phyloP scores from a whole-genome alignment of 2,888 invertebrate genomes.

The Protodeltote pygarga region DNA sequence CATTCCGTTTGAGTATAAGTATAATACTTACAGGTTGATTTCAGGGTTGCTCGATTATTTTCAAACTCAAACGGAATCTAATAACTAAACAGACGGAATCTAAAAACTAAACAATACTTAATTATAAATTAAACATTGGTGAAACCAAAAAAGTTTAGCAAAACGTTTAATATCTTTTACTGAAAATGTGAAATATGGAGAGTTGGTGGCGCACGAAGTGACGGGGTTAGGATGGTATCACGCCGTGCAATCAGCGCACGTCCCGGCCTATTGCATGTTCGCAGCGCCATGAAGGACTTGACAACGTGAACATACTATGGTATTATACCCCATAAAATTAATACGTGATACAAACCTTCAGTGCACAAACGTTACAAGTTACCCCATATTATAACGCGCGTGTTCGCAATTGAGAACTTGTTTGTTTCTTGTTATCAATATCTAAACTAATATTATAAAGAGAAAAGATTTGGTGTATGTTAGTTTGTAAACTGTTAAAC shows the following conservation, averaged over 20 bases:
- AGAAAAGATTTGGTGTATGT: no score
- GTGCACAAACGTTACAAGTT: conserved; percentile 12
- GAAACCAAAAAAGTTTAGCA: conserved; percentile 14
- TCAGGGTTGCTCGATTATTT: no score
- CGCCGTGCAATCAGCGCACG: conserved; percentile 58
- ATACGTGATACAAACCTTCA: conserved; percentile 34
- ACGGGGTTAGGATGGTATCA: conserved; percentile 45
- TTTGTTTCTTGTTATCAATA: conserved; percentile 1
- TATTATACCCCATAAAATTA: conserved; percentile 39
- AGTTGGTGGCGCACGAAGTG: conserved; percentile 31
- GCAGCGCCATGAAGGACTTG: conserved; percentile 37
- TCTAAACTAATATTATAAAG: no score
- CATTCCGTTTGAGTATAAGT: no score
- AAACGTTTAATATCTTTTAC: conserved; percentile 18
- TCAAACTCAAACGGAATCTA: no score
- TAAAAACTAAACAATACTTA: conserved; percentile 11
- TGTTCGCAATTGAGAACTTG: not conserved
- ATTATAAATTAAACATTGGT: conserved; percentile 22
- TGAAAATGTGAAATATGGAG: conserved; percentile 37
- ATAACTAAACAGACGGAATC: no score
- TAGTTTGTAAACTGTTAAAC: no score
- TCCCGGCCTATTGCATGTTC: conserved; percentile 55
- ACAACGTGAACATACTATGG: conserved; percentile 32
- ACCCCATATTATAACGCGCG: conserved; percentile 5
- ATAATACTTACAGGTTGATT: no score